Evolutionary conservation across 2,888 invertebrate species (phyloP), one percentile per base, ranked within the genome.

Genomic region (Cerastis rubricosa): DNA sequence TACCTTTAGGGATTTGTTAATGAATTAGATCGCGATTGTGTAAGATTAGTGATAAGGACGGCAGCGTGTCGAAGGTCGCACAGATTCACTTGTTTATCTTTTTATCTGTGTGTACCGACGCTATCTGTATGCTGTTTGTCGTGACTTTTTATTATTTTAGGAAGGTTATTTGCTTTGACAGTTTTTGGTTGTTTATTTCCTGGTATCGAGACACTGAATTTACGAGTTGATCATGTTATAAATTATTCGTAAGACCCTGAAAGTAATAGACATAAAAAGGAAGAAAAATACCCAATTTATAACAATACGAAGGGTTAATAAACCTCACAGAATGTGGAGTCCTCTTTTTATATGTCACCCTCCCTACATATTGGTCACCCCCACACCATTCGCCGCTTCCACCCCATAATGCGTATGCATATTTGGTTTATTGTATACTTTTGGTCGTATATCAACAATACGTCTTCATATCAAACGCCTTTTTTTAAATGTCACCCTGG

Each of bases 81-180:
- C 84, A 87, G 91, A 92, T 91, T 92, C 87, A 89, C 84, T 88
- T 91, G 90, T 93, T 94, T 95, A 93, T 94, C 94, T 92, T 90
- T 84, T 93, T 92, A 92, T 91, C 90, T 76, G 79, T 84, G 54
- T 61, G 69, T 74, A 59, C 54, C 51, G 71, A 74, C 75, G 76
- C 67, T 86, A 81, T 87, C 86, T 80, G 45, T 87, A 67, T 73
- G 75, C 63, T 78, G 70, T 81, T 77, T 76, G 72, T 78, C 68
- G 57, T 66, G 54, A 72, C 25, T 75, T 85, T 84, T 81, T 85
- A 71, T 75, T 71, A 64, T 81, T 79, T 81, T 78, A 61, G 45
- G 76, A 73, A 76, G 75, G 78, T 76, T 82, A 75, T 85, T 85
- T 72, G 45, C 64, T 75, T 82, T 73, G 72, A 51, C 65, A 66